phyloP scores from a whole-genome alignment of 2,888 invertebrate genomes.

The Cephus sareptanus region DNA sequence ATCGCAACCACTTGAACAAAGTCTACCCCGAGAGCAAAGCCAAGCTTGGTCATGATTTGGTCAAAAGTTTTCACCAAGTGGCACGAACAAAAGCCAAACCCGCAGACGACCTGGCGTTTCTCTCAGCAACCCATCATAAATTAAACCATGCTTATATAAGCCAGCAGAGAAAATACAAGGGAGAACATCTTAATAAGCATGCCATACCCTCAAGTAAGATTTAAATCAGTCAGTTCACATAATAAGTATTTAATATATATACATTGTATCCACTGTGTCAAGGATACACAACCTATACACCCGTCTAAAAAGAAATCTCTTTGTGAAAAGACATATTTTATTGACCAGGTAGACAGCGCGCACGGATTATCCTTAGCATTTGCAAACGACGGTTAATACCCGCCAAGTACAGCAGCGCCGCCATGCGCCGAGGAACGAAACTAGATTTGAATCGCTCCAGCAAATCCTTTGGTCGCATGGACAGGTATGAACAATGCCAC shows the following conservation, averaged over 20 bases:
- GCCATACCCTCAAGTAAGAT: background rate
- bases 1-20: background rate
- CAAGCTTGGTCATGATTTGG: background rate
- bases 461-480: background rate
- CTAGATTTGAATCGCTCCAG: background rate
- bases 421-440: background rate
- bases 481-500: background rate
- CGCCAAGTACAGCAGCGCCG: background rate
- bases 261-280: background rate
- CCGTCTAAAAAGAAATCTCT: background rate
- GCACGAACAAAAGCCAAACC: background rate
- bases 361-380: background rate
- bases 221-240: background rate
- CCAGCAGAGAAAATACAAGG: background rate
- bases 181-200: background rate
- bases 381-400: background rate
- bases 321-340: background rate
- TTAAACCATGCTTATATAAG: background rate
- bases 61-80: background rate
- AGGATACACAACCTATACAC: background rate
- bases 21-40: background rate
- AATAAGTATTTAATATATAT: background rate
- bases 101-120: background rate
- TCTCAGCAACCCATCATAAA: background rate
- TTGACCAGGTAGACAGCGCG: background rate